Evolutionary conservation across 2,888 invertebrate genomes (phyloP), one percentile per base, ranked within the genome.

Genomic region (Alviniconcha strummeri): DNA sequence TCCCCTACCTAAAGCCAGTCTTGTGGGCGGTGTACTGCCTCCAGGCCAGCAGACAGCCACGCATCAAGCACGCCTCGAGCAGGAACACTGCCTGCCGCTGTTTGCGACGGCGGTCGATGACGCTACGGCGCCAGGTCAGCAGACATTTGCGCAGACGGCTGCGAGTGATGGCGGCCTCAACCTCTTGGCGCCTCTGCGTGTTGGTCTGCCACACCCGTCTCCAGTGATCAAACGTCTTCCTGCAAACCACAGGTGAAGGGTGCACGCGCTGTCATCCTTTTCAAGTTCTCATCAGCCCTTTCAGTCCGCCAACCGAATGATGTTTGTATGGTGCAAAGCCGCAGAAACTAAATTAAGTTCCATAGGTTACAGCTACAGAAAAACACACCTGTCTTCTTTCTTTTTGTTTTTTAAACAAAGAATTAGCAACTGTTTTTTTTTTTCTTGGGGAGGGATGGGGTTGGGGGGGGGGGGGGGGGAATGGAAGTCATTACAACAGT

Each of bases 31-130:
- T 89, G 85, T 89, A 89, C 15, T 84, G 79, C 15, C 84, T 83
- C 91, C 91, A 91, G 5, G 77, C 83, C 7, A 85, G 84, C 15
- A 90, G 80, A 11, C 87, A 86, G 13, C 88, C 88, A 71, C 89
- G 86, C 84, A 90, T 87, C 64, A 90, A 86, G 52, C 88, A 90
- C n/a, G 84, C 85, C 83, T 91, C 90, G 74, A 91, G 81, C 82
- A 86, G 87, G 15, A 85, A 85, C 8, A 89, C 86, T 5, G 89
- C 91, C n/a, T 84, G 84, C n/a, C 85, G 88, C 52, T 90, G 86
- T 11, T 88, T 86, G 8, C 85, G 85, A 64, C 88, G 88, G 83
- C 88, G 85, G 67, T 86, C 82, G 0, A 80, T 81, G 0, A 91
- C 91, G 83, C 88, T 90, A 11, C 86, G 77, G 17, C 86, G 86